These are phyloP conservation scores for Brachyhypopomus gauderio DNA, from an alignment of 2,113 vertebrate genomes.

Conservation along the genomic window DNA sequence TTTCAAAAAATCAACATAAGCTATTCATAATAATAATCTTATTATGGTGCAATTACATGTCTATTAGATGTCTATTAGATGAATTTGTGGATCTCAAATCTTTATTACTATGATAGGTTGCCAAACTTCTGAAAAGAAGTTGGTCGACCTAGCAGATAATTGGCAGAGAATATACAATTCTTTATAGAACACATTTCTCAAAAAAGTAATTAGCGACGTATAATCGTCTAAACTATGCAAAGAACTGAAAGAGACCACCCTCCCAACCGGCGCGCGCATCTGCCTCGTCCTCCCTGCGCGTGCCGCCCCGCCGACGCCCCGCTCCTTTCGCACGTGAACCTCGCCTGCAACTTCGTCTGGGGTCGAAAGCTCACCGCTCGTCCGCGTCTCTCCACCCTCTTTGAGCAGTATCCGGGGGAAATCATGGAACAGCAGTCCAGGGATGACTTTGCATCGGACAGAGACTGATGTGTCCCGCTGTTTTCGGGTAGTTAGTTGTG, in stretches of 20 bases:
- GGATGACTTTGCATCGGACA: conserved; percentile 43
- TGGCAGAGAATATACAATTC: neutral
- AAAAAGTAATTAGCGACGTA: too few species aligned
- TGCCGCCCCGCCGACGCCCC: neutral
- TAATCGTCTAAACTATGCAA: neutral
- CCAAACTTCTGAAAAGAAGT: neutral
- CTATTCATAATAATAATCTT: neutral
- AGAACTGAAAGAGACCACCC: neutral
- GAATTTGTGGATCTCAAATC: too few species aligned
- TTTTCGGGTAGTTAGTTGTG: conserved; percentile 1
- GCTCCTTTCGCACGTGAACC: neutral
- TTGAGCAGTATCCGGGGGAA: conserved; percentile 15
- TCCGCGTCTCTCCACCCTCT: conserved; percentile 16
- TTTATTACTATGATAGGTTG: too few species aligned
- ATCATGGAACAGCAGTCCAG: conserved; percentile 61
- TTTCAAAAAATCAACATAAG: too few species aligned
- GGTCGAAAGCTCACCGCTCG: neutral
- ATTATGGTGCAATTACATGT: neutral
- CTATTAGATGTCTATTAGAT: neutral
- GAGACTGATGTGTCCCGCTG: conserved; percentile 58
- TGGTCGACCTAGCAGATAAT: neutral
- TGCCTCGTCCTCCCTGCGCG: neutral
- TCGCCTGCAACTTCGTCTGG: conserved; percentile 20
- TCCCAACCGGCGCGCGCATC: neutral
- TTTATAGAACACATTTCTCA: too few species aligned